Conservation (phyloP, 1,140 invertebrate species). For the Lordiphosa clarofinis region DNA sequence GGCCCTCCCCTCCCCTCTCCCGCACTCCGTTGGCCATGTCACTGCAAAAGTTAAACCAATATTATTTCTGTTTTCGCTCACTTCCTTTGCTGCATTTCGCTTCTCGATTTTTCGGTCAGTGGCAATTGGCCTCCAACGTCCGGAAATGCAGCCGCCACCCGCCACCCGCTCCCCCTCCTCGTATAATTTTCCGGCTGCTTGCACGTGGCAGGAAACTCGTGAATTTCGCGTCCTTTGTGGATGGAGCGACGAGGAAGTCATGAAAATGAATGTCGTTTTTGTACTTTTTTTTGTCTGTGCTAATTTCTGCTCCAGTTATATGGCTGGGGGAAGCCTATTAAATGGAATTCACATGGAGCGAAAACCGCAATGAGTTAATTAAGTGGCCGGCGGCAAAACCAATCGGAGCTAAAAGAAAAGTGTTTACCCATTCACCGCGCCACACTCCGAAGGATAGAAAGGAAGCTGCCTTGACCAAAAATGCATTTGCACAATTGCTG, state of each 20-base stretch:
- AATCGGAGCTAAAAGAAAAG: conserved; percentile 11
- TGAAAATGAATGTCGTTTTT: conserved; percentile 70
- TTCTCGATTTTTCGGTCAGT: conserved; percentile 68
- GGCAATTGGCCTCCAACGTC: conserved; percentile 58
- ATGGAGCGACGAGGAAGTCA: conserved; percentile 17
- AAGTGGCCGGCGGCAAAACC: conserved; percentile 33
- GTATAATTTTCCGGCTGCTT: conserved; percentile 70
- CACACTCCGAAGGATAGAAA: background rate
- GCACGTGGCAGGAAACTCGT: conserved; percentile 61
- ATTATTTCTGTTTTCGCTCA: conserved; percentile 37
- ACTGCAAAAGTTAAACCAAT: conserved; percentile 63
- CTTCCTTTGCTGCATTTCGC: conserved; percentile 48
- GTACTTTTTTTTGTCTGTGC: conserved; percentile 41
- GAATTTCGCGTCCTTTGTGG: conserved; percentile 54
- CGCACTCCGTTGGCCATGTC: conserved; percentile 1
- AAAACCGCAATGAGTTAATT: conserved; percentile 60
- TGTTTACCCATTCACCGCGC: conserved; percentile 1
- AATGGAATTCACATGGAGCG: conserved; percentile 57
- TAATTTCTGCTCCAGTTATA: conserved; percentile 69
- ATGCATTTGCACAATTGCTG: conserved; percentile 37
- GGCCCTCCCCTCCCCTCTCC: background rate
- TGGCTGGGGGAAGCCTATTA: conserved; percentile 39
- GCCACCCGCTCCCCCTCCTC: background rate
- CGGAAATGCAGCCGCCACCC: conserved; percentile 25
- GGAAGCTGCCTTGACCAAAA: conserved; percentile 22